Conservation (phyloP, 1,140 invertebrate genomes). For the Pararge aegeria region DNA sequence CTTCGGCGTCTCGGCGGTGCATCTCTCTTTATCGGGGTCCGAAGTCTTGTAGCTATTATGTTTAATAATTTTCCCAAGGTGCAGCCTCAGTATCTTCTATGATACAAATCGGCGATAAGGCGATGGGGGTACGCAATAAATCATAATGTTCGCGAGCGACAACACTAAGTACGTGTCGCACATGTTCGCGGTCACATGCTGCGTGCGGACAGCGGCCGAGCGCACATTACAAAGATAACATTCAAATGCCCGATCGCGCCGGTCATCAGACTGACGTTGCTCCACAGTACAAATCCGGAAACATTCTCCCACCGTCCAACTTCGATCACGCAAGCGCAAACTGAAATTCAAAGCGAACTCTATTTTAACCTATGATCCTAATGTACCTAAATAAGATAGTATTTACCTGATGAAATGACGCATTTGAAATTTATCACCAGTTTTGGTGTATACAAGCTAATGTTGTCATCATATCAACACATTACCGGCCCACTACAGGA, state of each 20-base stretch:
- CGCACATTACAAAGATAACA: slow-evolving; percentile 39
- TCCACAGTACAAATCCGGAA: slow-evolving; percentile 57
- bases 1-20: slow-evolving; percentile 20
- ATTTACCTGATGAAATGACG: slow-evolving; percentile 12
- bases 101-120: slow-evolving; percentile 47
- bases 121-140: slow-evolving; percentile 41
- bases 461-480: no score
- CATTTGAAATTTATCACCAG: neutral
- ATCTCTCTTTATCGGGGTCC: slow-evolving; percentile 27
- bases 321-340: slow-evolving; percentile 26
- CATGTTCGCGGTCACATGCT: slow-evolving; percentile 51
- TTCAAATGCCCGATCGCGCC: slow-evolving; percentile 33
- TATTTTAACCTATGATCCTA: slow-evolving; percentile 24
- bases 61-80: slow-evolving; percentile 39
- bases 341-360: slow-evolving; percentile 28
- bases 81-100: slow-evolving; percentile 29
- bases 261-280: slow-evolving; percentile 37
- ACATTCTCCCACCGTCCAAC: slow-evolving; percentile 31
- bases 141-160: slow-evolving; percentile 47
- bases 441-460: neutral
- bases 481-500: no score
- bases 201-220: slow-evolving; percentile 33
- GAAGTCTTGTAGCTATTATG: slow-evolving; percentile 34
- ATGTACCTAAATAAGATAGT: slow-evolving; percentile 7
- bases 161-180: slow-evolving; percentile 57